These are phyloP conservation scores for Malurus cyaneus DNA, from an alignment of 2,113 vertebrate genomes.

Conservation along the genomic window DNA sequence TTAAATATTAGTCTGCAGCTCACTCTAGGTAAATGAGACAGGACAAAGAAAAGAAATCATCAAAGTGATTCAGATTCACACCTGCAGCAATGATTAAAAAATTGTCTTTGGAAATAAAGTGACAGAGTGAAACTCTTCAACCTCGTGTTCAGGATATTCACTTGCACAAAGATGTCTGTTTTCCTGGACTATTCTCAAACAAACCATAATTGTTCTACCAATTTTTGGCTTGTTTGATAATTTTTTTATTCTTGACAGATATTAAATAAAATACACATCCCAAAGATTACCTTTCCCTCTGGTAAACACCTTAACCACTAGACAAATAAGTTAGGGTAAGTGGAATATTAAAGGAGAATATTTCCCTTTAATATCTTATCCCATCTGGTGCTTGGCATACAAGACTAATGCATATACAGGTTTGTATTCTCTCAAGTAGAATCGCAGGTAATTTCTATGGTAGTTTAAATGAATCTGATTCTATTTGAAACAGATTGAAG, in stretches of 20 bases:
- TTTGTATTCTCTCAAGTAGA: neutral
- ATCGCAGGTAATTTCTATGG: neutral
- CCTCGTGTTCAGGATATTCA: neutral
- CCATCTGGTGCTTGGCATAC: neutral
- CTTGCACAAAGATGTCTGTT: neutral
- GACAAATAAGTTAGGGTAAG: neutral
- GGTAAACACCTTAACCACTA: neutral
- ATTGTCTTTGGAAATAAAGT: neutral
- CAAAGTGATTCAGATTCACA: neutral
- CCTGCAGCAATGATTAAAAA: neutral
- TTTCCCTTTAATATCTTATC: neutral
- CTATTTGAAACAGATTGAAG: neutral
- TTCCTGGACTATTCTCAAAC: neutral
- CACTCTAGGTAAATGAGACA: neutral
- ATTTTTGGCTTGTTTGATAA: neutral
- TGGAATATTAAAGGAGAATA: neutral
- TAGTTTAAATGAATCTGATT: neutral
- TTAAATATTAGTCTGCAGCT: neutral
- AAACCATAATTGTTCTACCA: neutral
- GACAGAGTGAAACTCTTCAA: neutral
- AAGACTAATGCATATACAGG: fast-evolving
- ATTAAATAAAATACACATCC: neutral
- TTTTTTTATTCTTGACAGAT: neutral
- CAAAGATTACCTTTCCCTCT: neutral
- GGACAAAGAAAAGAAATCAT: neutral